Evolutionary conservation across 2,888 invertebrate genomes (phyloP), one percentile per base, ranked within the genome.

Genomic region (Pocota personata): DNA sequence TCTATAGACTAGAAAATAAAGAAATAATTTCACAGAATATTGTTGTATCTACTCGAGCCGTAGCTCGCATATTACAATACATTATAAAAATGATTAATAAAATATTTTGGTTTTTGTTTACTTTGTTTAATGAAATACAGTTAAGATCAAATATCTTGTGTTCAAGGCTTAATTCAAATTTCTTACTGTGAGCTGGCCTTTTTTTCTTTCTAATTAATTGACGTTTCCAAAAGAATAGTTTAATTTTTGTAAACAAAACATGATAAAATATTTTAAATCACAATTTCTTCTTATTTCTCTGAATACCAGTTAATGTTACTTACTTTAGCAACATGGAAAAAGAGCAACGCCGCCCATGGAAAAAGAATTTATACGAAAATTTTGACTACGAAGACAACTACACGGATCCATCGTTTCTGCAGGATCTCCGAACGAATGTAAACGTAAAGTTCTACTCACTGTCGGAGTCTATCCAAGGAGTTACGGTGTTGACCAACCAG

Each of bases 341-440:
- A 50, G 50, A 67, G 30, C 86, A 87, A 12, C 73, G 72, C 1
- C 89, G 88, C 46, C 89, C 90, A 14, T 98, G 98, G 98, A 94
- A 95, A 88, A 98, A 98, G 93, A 97, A 97, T 90, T 93, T 99
- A 16, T 99, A 98, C 90, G 96, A 97, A 91, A 96, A 97, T 90
- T 95, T 96, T 78, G 96, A 95, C 19, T 96, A 96, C 86, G 96
- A 98, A 0, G 99, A 99, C 92, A 98, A 98, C 92, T 98, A 98
- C 90, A 98, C 98, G 0, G 97, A 98, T 90, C 94, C 94, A 24
- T 95, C 96, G 55, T 99, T 99, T 91, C 93, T 99, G 1, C 95
- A 96, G 89, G 97, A 98, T 88, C 90, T 99, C 19, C 94, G 94
- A 76, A 98, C 96, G 89, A 98, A 98, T 92, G 93, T 97, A 12